These are phyloP conservation scores for Ganaspis sp. DNA, from an alignment of 1,140 invertebrate species.

Conservation along the genomic window DNA sequence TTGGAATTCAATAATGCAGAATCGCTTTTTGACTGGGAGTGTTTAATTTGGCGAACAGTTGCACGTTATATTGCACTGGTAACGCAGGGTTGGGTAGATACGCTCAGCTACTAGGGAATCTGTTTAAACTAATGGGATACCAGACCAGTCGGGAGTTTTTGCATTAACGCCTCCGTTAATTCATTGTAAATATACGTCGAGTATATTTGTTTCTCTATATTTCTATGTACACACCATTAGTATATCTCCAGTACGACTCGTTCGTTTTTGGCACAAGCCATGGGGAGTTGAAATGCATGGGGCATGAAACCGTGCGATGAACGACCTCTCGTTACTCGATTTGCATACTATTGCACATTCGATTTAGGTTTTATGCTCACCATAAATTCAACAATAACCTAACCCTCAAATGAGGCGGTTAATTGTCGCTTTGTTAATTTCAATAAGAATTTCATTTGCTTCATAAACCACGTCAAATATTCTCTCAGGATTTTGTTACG, in stretches of 20 bases:
- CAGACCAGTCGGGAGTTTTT: conserved; percentile 51
- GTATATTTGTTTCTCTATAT: conserved; percentile 65
- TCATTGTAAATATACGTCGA: conserved; percentile 65
- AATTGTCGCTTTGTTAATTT: conserved; percentile 25
- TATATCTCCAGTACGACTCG: conserved; percentile 59
- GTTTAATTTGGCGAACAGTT: conserved; percentile 56
- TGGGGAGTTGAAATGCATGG: conserved; percentile 33
- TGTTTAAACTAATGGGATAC: conserved; percentile 66
- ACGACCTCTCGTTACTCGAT: conserved; percentile 52
- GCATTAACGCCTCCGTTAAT: conserved; percentile 66
- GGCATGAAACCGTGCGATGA: conserved; percentile 36
- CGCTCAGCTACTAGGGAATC: conserved; percentile 46
- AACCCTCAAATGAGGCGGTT: conserved; percentile 13
- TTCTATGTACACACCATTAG: conserved; percentile 67
- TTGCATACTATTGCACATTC: conserved; percentile 59
- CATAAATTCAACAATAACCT: conserved; percentile 16
- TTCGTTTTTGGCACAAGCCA: conserved; percentile 39
- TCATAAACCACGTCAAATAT: neutral
- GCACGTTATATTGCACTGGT: conserved; percentile 39
- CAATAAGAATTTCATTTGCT: neutral
- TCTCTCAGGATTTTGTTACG: neutral
- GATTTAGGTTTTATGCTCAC: conserved; percentile 53
- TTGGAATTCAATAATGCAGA: conserved; percentile 44
- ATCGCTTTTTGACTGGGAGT: conserved; percentile 50
- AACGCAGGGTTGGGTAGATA: conserved; percentile 49